Conservation (phyloP, 2,113 vertebrate genomes). For the Ornithorhynchus anatinus region DNA sequence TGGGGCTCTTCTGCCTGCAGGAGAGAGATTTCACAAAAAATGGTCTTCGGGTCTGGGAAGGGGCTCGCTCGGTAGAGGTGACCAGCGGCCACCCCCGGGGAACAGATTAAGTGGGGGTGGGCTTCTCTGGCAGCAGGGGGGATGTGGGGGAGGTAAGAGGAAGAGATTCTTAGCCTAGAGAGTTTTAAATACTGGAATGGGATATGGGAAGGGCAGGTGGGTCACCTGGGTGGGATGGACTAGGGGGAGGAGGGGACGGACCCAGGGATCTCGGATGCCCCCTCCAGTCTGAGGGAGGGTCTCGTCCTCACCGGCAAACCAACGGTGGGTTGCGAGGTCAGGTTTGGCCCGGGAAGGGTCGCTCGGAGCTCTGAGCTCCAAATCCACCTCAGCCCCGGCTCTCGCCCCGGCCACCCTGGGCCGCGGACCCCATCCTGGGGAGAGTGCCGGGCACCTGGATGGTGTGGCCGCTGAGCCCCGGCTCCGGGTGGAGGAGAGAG, state of each 20-base stretch:
- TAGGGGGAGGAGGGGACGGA: not conserved
- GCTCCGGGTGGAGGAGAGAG: no score
- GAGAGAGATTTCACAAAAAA: not conserved
- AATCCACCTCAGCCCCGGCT: not conserved
- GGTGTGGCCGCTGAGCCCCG: no score
- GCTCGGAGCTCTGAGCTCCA: not conserved
- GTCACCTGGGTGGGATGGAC: not conserved
- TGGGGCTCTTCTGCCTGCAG: not conserved
- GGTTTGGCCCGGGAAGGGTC: no score
- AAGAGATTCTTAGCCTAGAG: not conserved
- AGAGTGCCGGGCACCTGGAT: no score
- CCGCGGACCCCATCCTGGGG: no score
- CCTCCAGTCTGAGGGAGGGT: not conserved
- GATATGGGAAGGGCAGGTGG: not conserved
- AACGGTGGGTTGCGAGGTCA: no score
- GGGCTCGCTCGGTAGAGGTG: not conserved
- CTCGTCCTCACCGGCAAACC: no score
- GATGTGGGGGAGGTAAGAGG: not conserved
- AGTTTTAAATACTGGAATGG: not conserved
- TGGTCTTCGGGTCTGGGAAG: not conserved
- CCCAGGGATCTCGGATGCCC: not conserved
- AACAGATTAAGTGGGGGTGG: not conserved
- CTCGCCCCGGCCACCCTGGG: no score
- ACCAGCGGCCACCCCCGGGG: conserved; percentile 1
- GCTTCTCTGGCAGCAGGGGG: not conserved